Evolutionary conservation across 2,888 invertebrate genomes (phyloP), one percentile per base, ranked within the genome.

Genomic region (Volucella zonaria): DNA sequence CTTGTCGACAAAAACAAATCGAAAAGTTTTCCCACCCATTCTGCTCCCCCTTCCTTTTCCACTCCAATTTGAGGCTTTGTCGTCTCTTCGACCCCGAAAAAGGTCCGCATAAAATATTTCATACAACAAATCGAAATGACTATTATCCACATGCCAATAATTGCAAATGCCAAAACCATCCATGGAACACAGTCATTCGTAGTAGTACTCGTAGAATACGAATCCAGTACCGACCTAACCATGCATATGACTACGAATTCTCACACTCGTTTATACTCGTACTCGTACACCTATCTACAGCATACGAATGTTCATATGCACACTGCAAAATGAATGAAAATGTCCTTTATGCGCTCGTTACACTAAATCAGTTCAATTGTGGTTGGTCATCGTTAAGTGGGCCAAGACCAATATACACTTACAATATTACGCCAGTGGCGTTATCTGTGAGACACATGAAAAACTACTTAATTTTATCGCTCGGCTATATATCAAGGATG

Each of bases 401-500:
- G 85, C 76, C 81, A 85, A 76, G 80, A 85, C 85, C 81, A 76
- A 85, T 81, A 81, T 73, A 81, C 76, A 73, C 76, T 70, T 68
- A 76, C 31, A 31, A 31, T 71, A 75, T 81, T 75, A 81, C 62
- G 76, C 81, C 71, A 81, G 67, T 81, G 85, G 85, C 81, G 85
- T 85, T 85, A 85, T 85, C 85, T 85, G 79, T 61, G 80, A 85
- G 85, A 85, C 81, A 85, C 85, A 85, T 81, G 81, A 81, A 85
- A 85, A 76, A 81, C 76, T 85, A 85, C 85, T 85, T 85, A 85
- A 85, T 85, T 85, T 85, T 85, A 85, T 85, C 81, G 81, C 38
- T 31, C 56, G 45, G 51, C 56, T 81, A 81, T 80, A 76, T 80
- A 80, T 83, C 70, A 80, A 80, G 66, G 67, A 18, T 64, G 62